A percentile compares a stretch with the other conserved stretches of the same genome.
phyloP scores from a whole-genome alignment of 2,113 vertebrate species.

The Cyprinodon variegatus region DNA sequence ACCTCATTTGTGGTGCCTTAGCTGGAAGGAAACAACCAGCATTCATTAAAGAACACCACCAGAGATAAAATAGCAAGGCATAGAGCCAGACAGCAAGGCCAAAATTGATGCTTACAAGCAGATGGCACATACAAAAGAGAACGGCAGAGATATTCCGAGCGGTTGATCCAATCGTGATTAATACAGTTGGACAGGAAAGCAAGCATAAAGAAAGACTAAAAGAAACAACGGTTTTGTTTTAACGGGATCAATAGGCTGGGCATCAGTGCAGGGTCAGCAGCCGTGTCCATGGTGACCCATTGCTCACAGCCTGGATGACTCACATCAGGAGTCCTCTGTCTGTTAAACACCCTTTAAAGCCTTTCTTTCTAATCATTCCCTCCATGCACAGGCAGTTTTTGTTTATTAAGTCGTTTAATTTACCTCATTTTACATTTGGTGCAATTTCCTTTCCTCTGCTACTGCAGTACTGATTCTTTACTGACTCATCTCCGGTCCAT shows the following conservation, averaged over 20 bases:
- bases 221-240: conserved; percentile 61
- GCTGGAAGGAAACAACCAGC: conserved; percentile 28
- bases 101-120: conserved; percentile 25
- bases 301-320: conserved; percentile 62
- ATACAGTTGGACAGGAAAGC: conserved; percentile 59
- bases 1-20: conserved; percentile 28
- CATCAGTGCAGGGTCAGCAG: conserved; percentile 69
- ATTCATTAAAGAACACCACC: conserved; percentile 30
- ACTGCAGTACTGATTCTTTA: conserved; percentile 22
- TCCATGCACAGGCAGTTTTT: conserved; percentile 6
- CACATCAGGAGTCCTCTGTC: conserved; percentile 53
- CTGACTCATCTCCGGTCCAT: conserved; percentile 30
- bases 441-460: conserved; percentile 17
- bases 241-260: conserved; percentile 75
- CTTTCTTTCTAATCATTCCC: conserved; percentile 11
- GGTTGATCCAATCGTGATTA: conserved; percentile 70
- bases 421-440: conserved; percentile 23
- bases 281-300: conserved; percentile 71
- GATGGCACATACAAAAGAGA: conserved; percentile 26
- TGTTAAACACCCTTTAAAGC: conserved; percentile 23
- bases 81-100: conserved; percentile 9
- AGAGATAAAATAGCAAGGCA: conserved; percentile 13
- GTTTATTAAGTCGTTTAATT: conserved; percentile 14
- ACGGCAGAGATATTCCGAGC: conserved; percentile 29
- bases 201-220: conserved; percentile 25